Percentiles rank a stretch among this genome's conserved stretches.
phyloP scores from a whole-genome alignment of 1,140 invertebrate genomes.

The Drosophila seguyi region DNA sequence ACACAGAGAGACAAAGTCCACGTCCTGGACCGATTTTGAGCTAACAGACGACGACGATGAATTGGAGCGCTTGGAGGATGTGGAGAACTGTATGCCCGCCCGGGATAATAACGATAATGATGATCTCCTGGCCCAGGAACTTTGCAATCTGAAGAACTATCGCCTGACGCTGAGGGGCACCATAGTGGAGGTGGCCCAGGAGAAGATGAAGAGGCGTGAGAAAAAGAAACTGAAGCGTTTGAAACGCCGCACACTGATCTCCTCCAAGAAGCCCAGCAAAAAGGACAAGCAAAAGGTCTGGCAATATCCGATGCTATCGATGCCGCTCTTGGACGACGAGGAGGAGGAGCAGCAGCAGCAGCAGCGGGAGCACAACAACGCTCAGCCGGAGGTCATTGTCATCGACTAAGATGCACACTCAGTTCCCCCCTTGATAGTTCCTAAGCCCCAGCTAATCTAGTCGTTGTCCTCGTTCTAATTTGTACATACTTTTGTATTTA shows the following conservation, averaged over 20 bases:
- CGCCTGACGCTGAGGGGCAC: constrained; percentile 48
- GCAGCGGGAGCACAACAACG: not conserved
- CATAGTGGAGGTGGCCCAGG: constrained; percentile 59
- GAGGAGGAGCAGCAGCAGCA: not conserved
- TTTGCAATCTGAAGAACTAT: constrained; percentile 48
- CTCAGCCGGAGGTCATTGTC: constrained; percentile 25
- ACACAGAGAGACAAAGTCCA: constrained; percentile 15
- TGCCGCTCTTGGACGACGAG: constrained; percentile 1
- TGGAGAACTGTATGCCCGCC: constrained; percentile 40
- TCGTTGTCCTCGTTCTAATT: constrained; percentile 41
- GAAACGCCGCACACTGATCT: constrained; percentile 67
- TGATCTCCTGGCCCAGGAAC: constrained; percentile 25
- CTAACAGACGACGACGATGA: constrained; percentile 54
- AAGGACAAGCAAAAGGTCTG: constrained; percentile 47
- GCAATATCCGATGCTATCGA: not conserved
- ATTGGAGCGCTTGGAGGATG: constrained; percentile 9
- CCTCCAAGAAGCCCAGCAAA: constrained; percentile 75
- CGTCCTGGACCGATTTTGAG: constrained; percentile 47
- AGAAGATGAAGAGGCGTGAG: constrained; percentile 54
- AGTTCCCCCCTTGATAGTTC: not conserved
- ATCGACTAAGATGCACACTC: constrained; percentile 25
- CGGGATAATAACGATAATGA: not conserved
- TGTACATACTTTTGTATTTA: constrained; percentile 24
- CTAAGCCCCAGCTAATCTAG: constrained; percentile 23
- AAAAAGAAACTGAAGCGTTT: constrained; percentile 69